phyloP scores from a whole-genome alignment of 2,113 vertebrate species.

The Sapayoa aenigma region DNA sequence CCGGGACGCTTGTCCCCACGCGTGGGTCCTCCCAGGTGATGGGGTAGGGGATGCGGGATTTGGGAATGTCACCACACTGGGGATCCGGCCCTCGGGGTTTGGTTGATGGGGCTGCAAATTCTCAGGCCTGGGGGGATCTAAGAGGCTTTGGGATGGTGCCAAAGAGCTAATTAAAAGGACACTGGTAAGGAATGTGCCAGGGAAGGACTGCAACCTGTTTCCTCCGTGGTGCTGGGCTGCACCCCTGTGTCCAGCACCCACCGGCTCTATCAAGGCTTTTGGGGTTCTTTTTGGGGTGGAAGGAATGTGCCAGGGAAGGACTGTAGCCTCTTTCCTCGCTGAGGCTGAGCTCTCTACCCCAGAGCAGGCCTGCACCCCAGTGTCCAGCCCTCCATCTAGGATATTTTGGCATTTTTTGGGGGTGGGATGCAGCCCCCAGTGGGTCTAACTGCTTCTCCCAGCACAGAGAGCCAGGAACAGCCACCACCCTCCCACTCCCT shows the following conservation, averaged over 20 bases:
- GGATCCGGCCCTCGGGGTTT: accelerated
- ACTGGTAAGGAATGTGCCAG: not conserved
- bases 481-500: not conserved
- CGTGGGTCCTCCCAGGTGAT: too few species aligned
- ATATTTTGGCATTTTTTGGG: not conserved
- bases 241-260: accelerated
- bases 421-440: not conserved
- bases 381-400: not conserved
- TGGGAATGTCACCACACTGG: too few species aligned
- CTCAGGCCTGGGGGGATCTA: not conserved
- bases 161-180: not conserved
- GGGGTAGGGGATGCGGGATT: too few species aligned
- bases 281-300: not conserved
- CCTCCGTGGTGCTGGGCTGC: not conserved
- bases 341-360: not conserved
- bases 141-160: not conserved
- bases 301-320: not conserved
- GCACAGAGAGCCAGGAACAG: not conserved
- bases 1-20: accelerated
- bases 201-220: not conserved
- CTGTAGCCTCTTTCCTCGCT: not conserved
- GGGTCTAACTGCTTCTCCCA: not conserved
- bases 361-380: not conserved
- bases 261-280: accelerated
- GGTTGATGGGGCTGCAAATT: not conserved